These are phyloP conservation scores for Poeciliopsis infans DNA, from an alignment of 2,797 vertebrate genomes.

Conservation along the genomic window DNA sequence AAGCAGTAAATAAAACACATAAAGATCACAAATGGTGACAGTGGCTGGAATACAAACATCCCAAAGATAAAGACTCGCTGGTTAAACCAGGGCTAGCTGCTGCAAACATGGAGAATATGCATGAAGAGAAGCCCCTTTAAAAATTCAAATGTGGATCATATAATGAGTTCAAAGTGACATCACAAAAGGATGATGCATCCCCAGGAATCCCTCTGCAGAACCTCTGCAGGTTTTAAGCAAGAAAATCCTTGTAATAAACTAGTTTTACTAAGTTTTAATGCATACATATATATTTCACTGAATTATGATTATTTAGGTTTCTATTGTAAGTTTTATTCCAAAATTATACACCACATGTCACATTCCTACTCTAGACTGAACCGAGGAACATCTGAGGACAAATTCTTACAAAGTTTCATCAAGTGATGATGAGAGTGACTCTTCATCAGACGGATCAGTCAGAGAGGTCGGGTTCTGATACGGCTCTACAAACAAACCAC, in stretches of 20 bases:
- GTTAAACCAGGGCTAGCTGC: background rate
- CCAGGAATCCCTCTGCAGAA: background rate
- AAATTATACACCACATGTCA: too few relatives aligned
- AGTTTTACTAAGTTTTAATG: too few relatives aligned
- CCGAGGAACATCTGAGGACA: background rate
- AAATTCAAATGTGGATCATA: background rate
- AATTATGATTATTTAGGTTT: too few relatives aligned
- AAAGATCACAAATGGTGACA: background rate
- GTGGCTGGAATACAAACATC: background rate
- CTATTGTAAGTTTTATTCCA: too few relatives aligned
- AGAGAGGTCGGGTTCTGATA: background rate
- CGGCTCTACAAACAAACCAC: background rate
- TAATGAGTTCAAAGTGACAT: background rate
- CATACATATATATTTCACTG: too few relatives aligned
- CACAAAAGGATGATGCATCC: background rate
- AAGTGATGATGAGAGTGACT: background rate
- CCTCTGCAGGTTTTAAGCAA: background rate
- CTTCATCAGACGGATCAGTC: background rate
- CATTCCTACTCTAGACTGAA: background rate
- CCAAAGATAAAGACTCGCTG: background rate
- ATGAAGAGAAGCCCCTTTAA: background rate
- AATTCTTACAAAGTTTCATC: background rate
- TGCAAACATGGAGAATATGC: background rate
- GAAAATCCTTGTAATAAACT: background rate
- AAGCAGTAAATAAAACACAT: background rate